phyloP scores from a whole-genome alignment of 2,888 invertebrate genomes.

The Ditula angustiorana region DNA sequence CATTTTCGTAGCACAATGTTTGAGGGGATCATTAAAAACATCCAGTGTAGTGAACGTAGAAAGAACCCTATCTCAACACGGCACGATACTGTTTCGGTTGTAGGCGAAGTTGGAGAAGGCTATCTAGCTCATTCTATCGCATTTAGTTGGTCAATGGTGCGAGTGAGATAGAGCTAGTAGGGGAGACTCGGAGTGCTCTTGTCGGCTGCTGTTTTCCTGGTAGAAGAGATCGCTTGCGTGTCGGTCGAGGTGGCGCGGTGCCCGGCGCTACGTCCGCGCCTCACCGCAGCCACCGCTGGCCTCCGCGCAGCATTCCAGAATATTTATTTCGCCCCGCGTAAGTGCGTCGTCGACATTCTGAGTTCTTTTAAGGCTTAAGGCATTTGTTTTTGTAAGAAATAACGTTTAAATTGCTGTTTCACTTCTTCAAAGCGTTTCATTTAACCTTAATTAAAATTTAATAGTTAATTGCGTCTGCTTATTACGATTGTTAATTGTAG shows the following conservation, averaged over 20 bases:
- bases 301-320: constrained; percentile 31
- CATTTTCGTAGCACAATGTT: constrained; percentile 68
- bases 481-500: neutral
- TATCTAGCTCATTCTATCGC: constrained; percentile 62
- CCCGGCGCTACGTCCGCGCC: constrained; percentile 51
- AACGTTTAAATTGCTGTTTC: neutral
- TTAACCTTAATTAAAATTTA: constrained; percentile 2
- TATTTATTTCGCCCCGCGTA: constrained; percentile 33
- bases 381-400: neutral
- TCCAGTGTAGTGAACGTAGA: constrained; percentile 46
- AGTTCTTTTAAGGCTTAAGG: constrained; percentile 14
- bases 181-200: constrained; percentile 53
- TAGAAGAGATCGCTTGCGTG: constrained; percentile 80
- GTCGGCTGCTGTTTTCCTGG: constrained; percentile 67
- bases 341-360: constrained; percentile 11
- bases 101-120: constrained; percentile 49
- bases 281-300: constrained; percentile 42
- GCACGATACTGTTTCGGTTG: constrained; percentile 50
- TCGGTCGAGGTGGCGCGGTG: constrained; percentile 83
- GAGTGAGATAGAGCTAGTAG: constrained; percentile 61
- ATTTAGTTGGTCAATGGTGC: constrained; percentile 61
- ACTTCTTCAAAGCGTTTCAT: neutral
- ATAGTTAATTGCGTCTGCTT: neutral
- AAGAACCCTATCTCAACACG: constrained; percentile 49
- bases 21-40: constrained; percentile 58